Conservation (phyloP, 2,797 vertebrate species). For the Anguilla marmorata region DNA sequence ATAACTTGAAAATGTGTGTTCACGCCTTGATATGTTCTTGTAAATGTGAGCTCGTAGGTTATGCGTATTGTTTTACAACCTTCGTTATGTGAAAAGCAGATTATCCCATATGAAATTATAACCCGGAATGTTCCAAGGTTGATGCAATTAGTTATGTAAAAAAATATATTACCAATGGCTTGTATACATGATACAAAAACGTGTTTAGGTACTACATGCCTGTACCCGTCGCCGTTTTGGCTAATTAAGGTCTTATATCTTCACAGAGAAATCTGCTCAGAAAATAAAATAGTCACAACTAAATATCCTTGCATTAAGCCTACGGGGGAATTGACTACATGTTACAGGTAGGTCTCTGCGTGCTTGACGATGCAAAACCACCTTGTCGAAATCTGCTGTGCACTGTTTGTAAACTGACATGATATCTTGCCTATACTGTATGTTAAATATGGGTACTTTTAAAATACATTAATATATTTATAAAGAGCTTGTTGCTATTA, state of each 20-base stretch:
- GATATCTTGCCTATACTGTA: not conserved
- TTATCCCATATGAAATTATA: not conserved
- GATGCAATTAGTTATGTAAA: not conserved
- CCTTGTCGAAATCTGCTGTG: not conserved
- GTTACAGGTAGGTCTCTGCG: constrained; percentile 81
- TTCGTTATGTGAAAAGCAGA: not conserved
- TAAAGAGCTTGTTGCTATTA: not conserved
- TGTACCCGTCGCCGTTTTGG: not conserved
- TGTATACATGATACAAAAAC: not conserved
- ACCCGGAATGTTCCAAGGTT: not conserved
- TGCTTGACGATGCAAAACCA: not conserved
- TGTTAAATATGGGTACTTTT: not conserved
- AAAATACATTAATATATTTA: not conserved
- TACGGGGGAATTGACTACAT: constrained; percentile 86
- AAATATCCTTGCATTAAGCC: constrained; percentile 89
- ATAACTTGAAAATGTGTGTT: not conserved
- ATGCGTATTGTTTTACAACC: constrained; percentile 25
- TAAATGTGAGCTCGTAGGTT: not conserved
- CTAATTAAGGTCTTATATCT: constrained; percentile 1
- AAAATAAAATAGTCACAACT: constrained; percentile 85
- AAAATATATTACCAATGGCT: not conserved
- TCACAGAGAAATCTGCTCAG: constrained; percentile 84
- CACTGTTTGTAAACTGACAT: not conserved
- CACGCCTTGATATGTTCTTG: not conserved
- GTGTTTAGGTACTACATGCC: not conserved